Percentiles rank a stretch among this genome's conserved stretches.
phyloP scores from a whole-genome alignment of 2,797 vertebrate genomes.

The Fundulus diaphanus region DNA sequence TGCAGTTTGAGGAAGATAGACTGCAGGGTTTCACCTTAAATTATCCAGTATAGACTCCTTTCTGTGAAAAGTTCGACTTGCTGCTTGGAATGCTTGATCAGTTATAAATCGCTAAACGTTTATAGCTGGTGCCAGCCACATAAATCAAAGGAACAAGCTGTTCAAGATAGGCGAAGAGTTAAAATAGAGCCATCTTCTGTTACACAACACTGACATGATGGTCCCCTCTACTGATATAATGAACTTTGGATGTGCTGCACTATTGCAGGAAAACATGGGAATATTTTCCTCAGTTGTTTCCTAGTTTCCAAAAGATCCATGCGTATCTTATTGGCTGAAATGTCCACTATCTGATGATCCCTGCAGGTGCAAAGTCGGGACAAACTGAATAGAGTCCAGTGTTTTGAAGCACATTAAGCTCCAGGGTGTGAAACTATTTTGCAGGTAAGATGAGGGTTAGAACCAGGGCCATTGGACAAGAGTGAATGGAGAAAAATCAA shows the following conservation, averaged over 20 bases:
- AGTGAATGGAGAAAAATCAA: constrained; percentile 55
- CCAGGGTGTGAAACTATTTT: constrained; percentile 56
- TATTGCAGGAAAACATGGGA: constrained; percentile 39
- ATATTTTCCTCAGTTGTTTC: constrained; percentile 39
- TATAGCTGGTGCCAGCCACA: constrained; percentile 33
- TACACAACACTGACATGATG: constrained; percentile 37
- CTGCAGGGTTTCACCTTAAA: constrained; percentile 11
- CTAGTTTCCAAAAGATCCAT: constrained; percentile 18
- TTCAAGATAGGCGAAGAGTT: constrained; percentile 30
- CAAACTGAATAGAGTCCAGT: constrained; percentile 19
- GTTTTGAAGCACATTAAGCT: constrained; percentile 32
- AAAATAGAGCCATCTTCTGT: constrained; percentile 29
- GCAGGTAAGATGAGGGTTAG: constrained; percentile 35
- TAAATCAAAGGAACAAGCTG: constrained; percentile 19
- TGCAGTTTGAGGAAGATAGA: constrained; percentile 35
- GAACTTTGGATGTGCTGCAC: constrained; percentile 47
- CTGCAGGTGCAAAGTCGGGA: constrained; percentile 28
- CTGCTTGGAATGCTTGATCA: neutral
- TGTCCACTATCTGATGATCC: constrained; percentile 26
- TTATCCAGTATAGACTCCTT: neutral
- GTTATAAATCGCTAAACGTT: neutral
- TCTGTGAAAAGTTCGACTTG: neutral
- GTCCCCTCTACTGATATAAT: constrained; percentile 45
- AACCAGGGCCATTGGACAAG: constrained; percentile 38
- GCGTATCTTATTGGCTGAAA: neutral